phyloP scores from a whole-genome alignment of 2,113 vertebrate species.

The Rhea pennata region DNA sequence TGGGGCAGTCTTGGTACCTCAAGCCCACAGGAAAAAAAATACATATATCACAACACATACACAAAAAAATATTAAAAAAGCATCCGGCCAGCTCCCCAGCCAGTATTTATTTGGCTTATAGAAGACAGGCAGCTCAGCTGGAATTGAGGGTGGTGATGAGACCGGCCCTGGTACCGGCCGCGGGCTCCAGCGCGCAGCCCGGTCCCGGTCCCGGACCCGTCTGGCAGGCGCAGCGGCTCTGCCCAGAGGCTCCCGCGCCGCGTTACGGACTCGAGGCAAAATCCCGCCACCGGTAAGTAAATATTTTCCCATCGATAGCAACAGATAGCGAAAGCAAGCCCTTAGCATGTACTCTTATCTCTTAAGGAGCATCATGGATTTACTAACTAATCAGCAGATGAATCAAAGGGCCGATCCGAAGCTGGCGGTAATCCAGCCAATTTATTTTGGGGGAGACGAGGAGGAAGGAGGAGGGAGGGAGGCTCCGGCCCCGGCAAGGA shows the following conservation, averaged over 20 bases:
- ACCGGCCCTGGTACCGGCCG: background rate
- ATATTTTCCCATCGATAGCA: conserved; percentile 58
- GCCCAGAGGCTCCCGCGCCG: background rate
- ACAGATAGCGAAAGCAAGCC: conserved; percentile 62
- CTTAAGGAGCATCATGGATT: conserved; percentile 70
- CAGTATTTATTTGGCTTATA: background rate
- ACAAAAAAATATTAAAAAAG: no score
- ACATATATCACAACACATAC: no score
- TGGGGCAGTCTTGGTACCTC: background rate
- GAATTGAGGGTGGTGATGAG: no score
- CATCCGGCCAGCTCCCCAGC: background rate
- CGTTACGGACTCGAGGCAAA: conserved; percentile 28
- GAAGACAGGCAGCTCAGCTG: no score
- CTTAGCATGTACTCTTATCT: conserved; percentile 43
- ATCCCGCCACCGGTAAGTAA: conserved; percentile 32
- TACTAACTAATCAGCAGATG: conserved; percentile 48
- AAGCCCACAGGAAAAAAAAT: background rate
- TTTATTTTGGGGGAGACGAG: conserved; percentile 55
- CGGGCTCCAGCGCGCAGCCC: no score
- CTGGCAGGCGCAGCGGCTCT: no score
- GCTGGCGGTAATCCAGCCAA: conserved; percentile 58
- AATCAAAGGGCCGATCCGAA: conserved; percentile 58
- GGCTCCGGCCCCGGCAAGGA: conserved; percentile 2
- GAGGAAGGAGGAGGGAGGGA: background rate
- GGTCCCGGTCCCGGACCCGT: no score